These are phyloP conservation scores for Nymphalis polychloros DNA, from an alignment of 2,888 invertebrate genomes.

Conservation along the genomic window DNA sequence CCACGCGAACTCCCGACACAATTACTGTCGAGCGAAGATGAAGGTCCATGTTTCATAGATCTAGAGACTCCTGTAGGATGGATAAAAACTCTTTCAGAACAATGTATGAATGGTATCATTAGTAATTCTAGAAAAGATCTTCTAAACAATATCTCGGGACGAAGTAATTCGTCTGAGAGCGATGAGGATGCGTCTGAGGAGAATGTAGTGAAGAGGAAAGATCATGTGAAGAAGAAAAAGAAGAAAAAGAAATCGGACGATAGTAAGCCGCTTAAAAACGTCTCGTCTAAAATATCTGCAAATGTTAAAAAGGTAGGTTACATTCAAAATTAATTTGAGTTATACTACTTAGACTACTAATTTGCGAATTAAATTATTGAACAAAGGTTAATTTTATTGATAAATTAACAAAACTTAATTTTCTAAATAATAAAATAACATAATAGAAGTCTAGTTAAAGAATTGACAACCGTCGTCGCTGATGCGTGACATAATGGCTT, in stretches of 20 bases:
- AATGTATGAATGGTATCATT: slow-evolving; percentile 64
- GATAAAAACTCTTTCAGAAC: slow-evolving; percentile 73
- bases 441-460: too few relatives aligned
- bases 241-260: slow-evolving; percentile 58
- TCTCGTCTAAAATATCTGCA: slow-evolving; percentile 52
- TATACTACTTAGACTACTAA: too few relatives aligned
- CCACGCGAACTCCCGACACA: slow-evolving; percentile 80
- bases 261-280: slow-evolving; percentile 41
- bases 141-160: slow-evolving; percentile 71
- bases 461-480: too few relatives aligned
- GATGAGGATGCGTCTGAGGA: too few relatives aligned
- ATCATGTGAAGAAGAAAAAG: slow-evolving; percentile 50
- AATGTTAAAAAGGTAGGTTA: slow-evolving; percentile 64
- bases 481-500: too few relatives aligned
- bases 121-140: slow-evolving; percentile 75
- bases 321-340: neutral
- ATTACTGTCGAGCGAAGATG: slow-evolving; percentile 74
- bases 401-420: too few relatives aligned
- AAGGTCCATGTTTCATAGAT: slow-evolving; percentile 75
- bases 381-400: too few relatives aligned
- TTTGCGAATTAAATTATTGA: too few relatives aligned
- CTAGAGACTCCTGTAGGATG: slow-evolving; percentile 70
- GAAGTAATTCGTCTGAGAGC: slow-evolving; percentile 61
- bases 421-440: too few relatives aligned
- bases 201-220: slow-evolving; percentile 39